Percentiles rank a stretch among this genome's conserved stretches.
Conservation (phyloP, 2,888 invertebrate genomes). For the Eledone cirrhosa region DNA sequence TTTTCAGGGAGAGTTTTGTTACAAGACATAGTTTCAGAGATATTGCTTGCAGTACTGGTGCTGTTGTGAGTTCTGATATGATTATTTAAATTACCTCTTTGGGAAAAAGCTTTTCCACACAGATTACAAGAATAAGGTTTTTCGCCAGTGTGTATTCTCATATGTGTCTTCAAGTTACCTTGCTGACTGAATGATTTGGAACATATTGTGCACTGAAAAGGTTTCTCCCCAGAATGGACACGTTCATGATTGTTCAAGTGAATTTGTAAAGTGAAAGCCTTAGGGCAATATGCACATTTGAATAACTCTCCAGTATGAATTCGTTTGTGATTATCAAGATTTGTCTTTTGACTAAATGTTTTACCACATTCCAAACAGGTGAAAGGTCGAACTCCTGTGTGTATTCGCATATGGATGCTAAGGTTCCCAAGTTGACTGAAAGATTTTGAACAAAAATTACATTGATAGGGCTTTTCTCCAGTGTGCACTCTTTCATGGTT, state of each 20-base stretch:
- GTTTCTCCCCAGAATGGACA: constrained; percentile 18
- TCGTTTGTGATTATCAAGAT: constrained; percentile 11
- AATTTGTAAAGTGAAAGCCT: constrained; percentile 13
- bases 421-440: constrained; percentile 25
- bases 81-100: constrained; percentile 21
- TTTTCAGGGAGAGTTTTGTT: not conserved
- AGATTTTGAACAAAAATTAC: constrained; percentile 11
- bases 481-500: constrained; percentile 4
- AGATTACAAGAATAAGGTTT: constrained; percentile 13
- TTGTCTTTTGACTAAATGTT: constrained; percentile 19
- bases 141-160: constrained; percentile 2
- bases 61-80: not conserved
- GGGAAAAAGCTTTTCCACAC: constrained; percentile 17
- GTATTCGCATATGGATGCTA: constrained; percentile 18
- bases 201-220: constrained; percentile 18
- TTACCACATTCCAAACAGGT: constrained; percentile 21
- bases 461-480: constrained; percentile 16
- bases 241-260: constrained; percentile 24
- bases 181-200: constrained; percentile 18
- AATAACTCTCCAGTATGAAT: constrained; percentile 12
- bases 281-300: constrained; percentile 10
- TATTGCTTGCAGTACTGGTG: not conserved
- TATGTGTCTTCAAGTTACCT: constrained; percentile 16
- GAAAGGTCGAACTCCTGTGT: constrained; percentile 7
- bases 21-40: not conserved